A percentile compares a stretch with the other conserved stretches of the same genome.
These are phyloP conservation scores for Zootermopsis nevadensis DNA, from an alignment of 2,888 invertebrate genomes.

Conservation along the genomic window DNA sequence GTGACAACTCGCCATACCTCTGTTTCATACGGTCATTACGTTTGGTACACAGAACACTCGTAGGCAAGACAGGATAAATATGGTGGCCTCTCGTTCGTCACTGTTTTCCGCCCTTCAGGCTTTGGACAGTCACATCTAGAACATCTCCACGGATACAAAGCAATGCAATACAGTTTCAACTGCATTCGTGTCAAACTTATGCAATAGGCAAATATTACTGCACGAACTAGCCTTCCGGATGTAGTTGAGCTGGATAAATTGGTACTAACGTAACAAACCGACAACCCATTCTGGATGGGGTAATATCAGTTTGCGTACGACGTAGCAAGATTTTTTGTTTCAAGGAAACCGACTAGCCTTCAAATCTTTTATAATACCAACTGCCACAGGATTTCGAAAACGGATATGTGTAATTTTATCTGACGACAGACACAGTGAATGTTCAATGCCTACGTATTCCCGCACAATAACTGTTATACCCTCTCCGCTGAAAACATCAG, in stretches of 20 bases:
- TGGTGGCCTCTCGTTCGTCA: background rate
- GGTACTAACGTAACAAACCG: background rate
- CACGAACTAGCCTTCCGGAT: background rate
- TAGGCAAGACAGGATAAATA: background rate
- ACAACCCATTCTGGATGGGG: background rate
- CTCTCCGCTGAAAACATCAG: too few species aligned
- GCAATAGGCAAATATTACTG: background rate
- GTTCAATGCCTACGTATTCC: too few species aligned
- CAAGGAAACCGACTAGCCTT: background rate
- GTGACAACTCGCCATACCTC: too few species aligned
- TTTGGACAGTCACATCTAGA: background rate
- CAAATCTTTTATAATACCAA: background rate
- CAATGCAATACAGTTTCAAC: background rate
- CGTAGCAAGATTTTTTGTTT: background rate
- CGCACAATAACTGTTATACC: too few species aligned
- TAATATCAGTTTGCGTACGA: constrained; percentile 8
- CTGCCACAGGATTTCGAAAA: background rate
- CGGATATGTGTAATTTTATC: too few species aligned
- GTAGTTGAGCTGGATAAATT: background rate
- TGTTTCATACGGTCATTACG: too few species aligned
- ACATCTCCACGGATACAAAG: background rate
- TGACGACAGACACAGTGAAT: too few species aligned
- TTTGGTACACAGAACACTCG: too few species aligned
- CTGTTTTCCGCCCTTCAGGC: background rate
- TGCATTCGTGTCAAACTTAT: background rate